Base-by-base conservation (phyloP, 2,113 vertebrate genomes). In the Lamprotornis superbus region DNA sequence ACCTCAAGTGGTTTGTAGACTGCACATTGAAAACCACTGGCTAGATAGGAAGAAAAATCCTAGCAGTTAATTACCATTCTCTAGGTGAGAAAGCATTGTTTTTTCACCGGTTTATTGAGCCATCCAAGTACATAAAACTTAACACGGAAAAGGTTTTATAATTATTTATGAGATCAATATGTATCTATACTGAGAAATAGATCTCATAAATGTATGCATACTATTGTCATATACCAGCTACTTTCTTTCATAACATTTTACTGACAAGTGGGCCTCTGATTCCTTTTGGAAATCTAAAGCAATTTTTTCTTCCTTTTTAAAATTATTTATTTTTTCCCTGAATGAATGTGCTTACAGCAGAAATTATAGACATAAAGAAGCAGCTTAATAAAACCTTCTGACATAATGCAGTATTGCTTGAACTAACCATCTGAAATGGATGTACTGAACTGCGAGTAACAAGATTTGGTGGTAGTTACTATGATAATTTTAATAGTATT, bases 1-100 rank as follows among this genome's bases (percentile, higher is more conserved):
- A 81, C 42, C 73, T 93, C 83, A 94, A 75, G 95, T 94, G 53
- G 44, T 95, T 93, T 94, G 57, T 92, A 87, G 39, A 89, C 87
- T 85, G 39, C 56, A 69, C 46, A 8, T 56, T 83, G 84, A 93
- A 91, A 97, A 79, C 65, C 95, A 93, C 87, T 93, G 89, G 9
- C 81, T 97, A 93, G 83, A 78, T 89, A 94, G 87, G 65, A 95
- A 44, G 77, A 84, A 89, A 92, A 78, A 71, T 30, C 19, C 31
- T 94, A 87, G 31, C 89, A 85, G 40, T 75, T 92, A 93, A 87
- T 94, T 94, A 17, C n/a, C 33, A 21, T 89, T 89, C 61, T 69
- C 8, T 95, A 76, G 83, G 53, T 96, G 91, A 85, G 87, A 93
- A 91, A 53, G 37, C 28, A 30, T 83, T 91, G 40, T 71, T 86